A percentile compares a stretch with the other conserved stretches of the same genome.
These are phyloP conservation scores for Phoenicopterus ruber DNA, from an alignment of 2,113 vertebrate species.

Conservation along the genomic window DNA sequence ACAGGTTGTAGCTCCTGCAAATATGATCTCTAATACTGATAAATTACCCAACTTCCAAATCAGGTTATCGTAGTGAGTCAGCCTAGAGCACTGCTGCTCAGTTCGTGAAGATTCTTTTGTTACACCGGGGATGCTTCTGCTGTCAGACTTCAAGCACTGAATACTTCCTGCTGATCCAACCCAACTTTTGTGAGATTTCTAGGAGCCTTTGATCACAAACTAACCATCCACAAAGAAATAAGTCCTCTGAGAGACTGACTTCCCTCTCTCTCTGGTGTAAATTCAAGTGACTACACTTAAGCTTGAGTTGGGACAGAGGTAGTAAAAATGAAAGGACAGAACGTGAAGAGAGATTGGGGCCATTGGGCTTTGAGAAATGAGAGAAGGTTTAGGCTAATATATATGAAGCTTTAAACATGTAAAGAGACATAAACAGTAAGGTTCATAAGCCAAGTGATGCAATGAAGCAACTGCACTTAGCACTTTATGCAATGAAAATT, in stretches of 20 bases:
- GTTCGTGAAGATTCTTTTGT: background rate
- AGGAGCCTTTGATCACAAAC: background rate
- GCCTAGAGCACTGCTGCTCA: background rate
- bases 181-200: background rate
- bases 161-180: background rate
- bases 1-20: background rate
- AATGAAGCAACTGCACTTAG: background rate
- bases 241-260: background rate
- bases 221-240: background rate
- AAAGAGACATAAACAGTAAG: background rate
- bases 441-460: background rate
- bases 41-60: slow-evolving; percentile 20
- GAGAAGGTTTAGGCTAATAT: background rate
- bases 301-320: background rate
- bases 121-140: background rate
- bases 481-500: background rate
- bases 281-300: background rate
- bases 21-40: background rate
- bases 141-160: background rate
- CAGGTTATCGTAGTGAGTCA: background rate
- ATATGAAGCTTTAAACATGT: background rate
- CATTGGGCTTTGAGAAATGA: background rate
- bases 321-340: background rate
- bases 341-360: background rate
- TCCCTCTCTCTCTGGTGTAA: background rate